Base-by-base conservation (phyloP, 2,113 vertebrate genomes). In the Stegastes partitus region DNA sequence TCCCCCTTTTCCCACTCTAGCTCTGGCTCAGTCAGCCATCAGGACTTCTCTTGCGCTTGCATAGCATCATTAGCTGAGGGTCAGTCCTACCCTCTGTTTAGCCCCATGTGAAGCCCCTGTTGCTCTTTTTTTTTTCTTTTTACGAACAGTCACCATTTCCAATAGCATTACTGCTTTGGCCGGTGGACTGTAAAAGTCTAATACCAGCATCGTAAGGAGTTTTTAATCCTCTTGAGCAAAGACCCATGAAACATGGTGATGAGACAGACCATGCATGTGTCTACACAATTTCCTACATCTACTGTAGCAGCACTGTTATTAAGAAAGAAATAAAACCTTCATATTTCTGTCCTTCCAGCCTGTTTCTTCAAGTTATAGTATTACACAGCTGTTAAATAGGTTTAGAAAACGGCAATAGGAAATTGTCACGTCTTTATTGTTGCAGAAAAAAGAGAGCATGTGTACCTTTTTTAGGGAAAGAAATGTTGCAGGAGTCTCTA, bases 221-320 rank as follows among this genome's bases (percentile, higher is more conserved):
- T 90, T 92, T 63, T 93, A 94, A 94, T 94, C 92, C 92, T 90
- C 74, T 90, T 82, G 84, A 87, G 78, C 83, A 88, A 92, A 87
- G 87, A 83, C 61, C 79, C 66, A 71, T 61, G 79, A 73, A 90
- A 86, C 67, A 73, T 79, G 71, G 74, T 68, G 74, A 90, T 86
- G 72, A 84, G 80, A 56, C 78, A 78, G 69, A 22, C 61, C 57
- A 69, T 76, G 86, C 86, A 87, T 84, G 77, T 74, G 55, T 74
- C 57, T 78, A 63, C 62, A 79, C 67, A 65, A 68, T 47, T 55
- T 26, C 65, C 68, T 31, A 56, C 31, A 78, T 80, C 56, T 58
- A 12, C 50, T 50, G 63, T 56, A 63, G 56, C 16, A 14, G 5
- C 0, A 65, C 51, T n/a, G 51, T 57, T 70, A 82, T 65, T 68